Conservation (phyloP, 2,113 vertebrate species). For the Sisor rabdophorus region DNA sequence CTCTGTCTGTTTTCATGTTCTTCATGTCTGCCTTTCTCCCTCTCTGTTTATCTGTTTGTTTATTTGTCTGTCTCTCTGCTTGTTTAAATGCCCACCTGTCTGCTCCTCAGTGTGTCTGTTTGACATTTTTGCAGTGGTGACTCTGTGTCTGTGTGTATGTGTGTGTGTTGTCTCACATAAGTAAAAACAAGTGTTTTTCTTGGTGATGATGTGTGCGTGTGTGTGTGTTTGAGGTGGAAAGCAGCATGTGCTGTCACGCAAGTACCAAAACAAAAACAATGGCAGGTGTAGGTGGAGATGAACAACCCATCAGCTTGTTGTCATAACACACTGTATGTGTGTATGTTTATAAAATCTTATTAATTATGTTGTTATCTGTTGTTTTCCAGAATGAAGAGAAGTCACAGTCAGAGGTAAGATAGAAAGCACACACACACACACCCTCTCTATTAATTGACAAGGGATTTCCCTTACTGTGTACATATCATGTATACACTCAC, state of each 20-base stretch:
- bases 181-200: too few relatives aligned
- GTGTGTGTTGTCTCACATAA: too few relatives aligned
- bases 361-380: slow-evolving; percentile 47
- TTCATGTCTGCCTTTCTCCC: background rate
- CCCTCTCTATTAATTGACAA: background rate
- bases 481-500: background rate
- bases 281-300: slow-evolving; percentile 16
- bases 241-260: background rate
- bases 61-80: background rate
- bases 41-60: background rate
- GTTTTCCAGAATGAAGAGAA: slow-evolving; percentile 91
- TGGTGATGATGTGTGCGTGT: slow-evolving; percentile 16
- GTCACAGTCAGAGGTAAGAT: slow-evolving; percentile 95
- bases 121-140: background rate
- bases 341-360: slow-evolving; percentile 11
- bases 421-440: background rate
- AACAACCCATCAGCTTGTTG: slow-evolving; percentile 17
- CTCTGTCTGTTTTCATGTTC: background rate
- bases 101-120: slow-evolving; percentile 1
- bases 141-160: slow-evolving; percentile 9
- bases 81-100: background rate
- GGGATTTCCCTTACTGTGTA: slow-evolving; percentile 12
- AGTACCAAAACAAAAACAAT: slow-evolving; percentile 11
- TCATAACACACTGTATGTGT: slow-evolving; percentile 20
- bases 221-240: background rate